Evolutionary conservation across 2,797 vertebrate genomes (phyloP).

Genomic region (Pelobates cultripes): DNA sequence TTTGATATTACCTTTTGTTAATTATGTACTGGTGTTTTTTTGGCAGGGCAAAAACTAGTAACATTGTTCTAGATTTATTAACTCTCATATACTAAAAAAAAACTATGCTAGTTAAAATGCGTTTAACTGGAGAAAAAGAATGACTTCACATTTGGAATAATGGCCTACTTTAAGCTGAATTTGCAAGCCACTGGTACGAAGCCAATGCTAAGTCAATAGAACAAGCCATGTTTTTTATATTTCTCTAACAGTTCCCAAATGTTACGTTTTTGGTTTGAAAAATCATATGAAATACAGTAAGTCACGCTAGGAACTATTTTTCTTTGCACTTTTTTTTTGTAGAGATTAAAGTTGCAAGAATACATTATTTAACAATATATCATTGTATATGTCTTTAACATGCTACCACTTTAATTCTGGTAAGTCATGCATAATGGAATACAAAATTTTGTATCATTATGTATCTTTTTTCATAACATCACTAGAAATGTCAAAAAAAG

Average conservation of each 20-base stretch:
- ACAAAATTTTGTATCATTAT: too few relatives aligned
- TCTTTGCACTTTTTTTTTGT: too few relatives aligned
- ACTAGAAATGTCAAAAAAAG: too few relatives aligned
- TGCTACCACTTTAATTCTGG: too few relatives aligned
- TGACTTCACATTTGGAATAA: conserved; percentile 58
- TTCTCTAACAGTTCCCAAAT: conserved; percentile 54
- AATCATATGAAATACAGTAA: conserved; percentile 42
- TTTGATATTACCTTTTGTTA: conserved; percentile 33
- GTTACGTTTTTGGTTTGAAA: conserved; percentile 50
- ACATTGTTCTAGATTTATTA: conserved; percentile 36
- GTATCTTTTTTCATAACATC: too few relatives aligned
- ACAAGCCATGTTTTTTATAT: conserved; percentile 49
- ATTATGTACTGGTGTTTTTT: conserved; percentile 24
- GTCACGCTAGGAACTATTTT: not conserved
- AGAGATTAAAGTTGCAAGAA: too few relatives aligned
- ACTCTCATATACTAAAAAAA: conserved; percentile 50
- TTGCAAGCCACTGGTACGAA: conserved; percentile 47
- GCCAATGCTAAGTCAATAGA: conserved; percentile 42
- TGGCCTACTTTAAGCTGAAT: conserved; percentile 21
- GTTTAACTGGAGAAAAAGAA: conserved; percentile 55
- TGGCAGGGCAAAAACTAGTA: conserved; percentile 8
- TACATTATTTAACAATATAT: too few relatives aligned
- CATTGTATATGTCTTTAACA: too few relatives aligned
- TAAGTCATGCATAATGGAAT: too few relatives aligned
- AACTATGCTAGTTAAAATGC: conserved; percentile 57